Evolutionary conservation across 2,888 invertebrate species (phyloP).

Genomic region (Clanis bilineata): DNA sequence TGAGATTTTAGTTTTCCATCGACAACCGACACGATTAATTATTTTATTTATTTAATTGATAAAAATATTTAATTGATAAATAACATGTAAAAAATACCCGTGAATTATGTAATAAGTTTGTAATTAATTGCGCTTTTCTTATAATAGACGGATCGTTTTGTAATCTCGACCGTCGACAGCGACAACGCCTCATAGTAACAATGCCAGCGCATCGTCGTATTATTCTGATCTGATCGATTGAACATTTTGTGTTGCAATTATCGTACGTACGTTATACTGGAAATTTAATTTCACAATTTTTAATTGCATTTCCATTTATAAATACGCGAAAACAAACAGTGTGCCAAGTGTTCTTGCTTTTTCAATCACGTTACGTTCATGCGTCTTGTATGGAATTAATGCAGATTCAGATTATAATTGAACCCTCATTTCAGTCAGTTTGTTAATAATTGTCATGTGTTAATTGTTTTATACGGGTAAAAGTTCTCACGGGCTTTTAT

Average conservation of each 20-base stretch:
- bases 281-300: not conserved
- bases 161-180: conserved; percentile 37
- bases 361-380: too few species aligned
- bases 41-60: too few species aligned
- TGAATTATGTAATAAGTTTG: conserved; percentile 7
- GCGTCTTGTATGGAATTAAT: too few species aligned
- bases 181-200: conserved; percentile 57
- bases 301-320: not conserved
- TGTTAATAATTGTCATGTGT: too few species aligned
- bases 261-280: not conserved
- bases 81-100: not conserved
- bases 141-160: conserved; percentile 27
- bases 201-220: conserved; percentile 49
- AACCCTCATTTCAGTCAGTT: too few species aligned
- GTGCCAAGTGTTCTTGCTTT: too few species aligned
- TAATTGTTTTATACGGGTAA: too few species aligned
- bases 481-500: too few species aligned
- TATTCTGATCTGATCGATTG: conserved; percentile 70
- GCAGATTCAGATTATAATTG: too few species aligned
- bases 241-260: conserved; percentile 14
- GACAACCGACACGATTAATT: too few species aligned
- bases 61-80: too few species aligned
- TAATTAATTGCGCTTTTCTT: conserved; percentile 16
- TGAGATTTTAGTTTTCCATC: too few species aligned
- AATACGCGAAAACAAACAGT: not conserved